phyloP scores from a whole-genome alignment of 1,140 invertebrate species.

The Pseudomyrmex gracilis region DNA sequence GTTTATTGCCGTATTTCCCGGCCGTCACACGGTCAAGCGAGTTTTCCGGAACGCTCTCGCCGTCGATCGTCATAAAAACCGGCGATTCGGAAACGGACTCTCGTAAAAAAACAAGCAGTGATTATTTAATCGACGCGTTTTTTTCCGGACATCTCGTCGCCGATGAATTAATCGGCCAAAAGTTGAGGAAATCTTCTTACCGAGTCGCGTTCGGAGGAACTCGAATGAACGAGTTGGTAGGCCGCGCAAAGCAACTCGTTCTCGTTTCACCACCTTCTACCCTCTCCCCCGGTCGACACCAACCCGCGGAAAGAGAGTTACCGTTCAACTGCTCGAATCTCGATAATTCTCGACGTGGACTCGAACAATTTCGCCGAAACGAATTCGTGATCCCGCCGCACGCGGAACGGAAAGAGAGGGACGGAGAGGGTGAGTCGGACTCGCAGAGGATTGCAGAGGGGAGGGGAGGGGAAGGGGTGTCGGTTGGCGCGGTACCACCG shows the following conservation, averaged over 20 bases:
- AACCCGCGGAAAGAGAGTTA: constrained; percentile 27
- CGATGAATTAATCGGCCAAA: no score
- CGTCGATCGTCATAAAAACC: constrained; percentile 5
- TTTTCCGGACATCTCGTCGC: neutral
- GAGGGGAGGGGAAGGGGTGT: constrained; percentile 27
- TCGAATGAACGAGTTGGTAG: neutral
- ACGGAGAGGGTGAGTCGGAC: neutral
- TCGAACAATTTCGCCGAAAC: constrained; percentile 73
- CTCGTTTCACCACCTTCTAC: neutral
- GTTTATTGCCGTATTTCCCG: constrained; percentile 27
- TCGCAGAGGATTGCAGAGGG: neutral
- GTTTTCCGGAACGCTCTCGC: constrained; percentile 15
- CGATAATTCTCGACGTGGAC: constrained; percentile 69
- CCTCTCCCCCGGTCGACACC: neutral
- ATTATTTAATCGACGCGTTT: constrained; percentile 31
- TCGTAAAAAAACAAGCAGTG: constrained; percentile 11
- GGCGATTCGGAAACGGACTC: constrained; percentile 2
- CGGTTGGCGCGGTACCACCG: constrained; percentile 69
- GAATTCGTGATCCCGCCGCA: constrained; percentile 69
- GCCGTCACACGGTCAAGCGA: constrained; percentile 17
- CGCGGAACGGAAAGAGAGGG: constrained; percentile 7
- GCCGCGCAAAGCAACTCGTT: neutral
- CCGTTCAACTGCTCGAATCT: constrained; percentile 65
- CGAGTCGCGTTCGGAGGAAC: constrained; percentile 1
- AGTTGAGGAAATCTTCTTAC: constrained; percentile 32